phyloP scores from a whole-genome alignment of 2,888 invertebrate genomes.

The Panorpa germanica region DNA sequence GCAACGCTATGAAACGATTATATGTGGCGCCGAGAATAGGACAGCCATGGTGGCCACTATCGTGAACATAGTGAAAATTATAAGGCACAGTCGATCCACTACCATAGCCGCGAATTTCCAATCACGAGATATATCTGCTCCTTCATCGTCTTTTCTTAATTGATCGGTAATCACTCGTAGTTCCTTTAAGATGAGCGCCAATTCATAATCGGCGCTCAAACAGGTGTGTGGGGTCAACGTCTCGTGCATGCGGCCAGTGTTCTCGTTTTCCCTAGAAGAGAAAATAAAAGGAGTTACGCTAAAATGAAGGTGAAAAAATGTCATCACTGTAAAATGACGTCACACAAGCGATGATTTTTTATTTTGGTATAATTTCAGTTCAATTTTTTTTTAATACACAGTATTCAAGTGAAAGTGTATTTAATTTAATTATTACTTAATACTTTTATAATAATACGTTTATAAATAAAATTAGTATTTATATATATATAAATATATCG shows the following conservation, averaged over 20 bases:
- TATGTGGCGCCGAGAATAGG: constrained; percentile 91
- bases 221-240: constrained; percentile 65
- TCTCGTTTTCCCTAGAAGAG: constrained; percentile 23
- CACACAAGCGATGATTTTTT: no score
- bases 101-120: constrained; percentile 99
- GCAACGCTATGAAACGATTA: constrained; percentile 83
- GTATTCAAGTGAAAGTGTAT: no score
- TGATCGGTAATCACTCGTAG: constrained; percentile 81
- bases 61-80: constrained; percentile 97
- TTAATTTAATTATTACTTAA: no score
- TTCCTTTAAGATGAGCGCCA: constrained; percentile 89
- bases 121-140: constrained; percentile 87
- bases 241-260: constrained; percentile 43
- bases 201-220: constrained; percentile 83
- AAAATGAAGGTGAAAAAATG: no score
- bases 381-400: no score
- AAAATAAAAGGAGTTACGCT: no score
- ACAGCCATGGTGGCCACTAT: constrained; percentile 94
- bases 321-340: no score
- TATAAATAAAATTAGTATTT: no score
- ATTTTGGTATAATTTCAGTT: no score
- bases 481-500: no score
- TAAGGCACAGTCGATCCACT: constrained; percentile 98
- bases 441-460: no score
- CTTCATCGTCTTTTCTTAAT: constrained; percentile 85